phyloP scores from a whole-genome alignment of 2,797 vertebrate genomes.

The Sardinella longiceps region DNA sequence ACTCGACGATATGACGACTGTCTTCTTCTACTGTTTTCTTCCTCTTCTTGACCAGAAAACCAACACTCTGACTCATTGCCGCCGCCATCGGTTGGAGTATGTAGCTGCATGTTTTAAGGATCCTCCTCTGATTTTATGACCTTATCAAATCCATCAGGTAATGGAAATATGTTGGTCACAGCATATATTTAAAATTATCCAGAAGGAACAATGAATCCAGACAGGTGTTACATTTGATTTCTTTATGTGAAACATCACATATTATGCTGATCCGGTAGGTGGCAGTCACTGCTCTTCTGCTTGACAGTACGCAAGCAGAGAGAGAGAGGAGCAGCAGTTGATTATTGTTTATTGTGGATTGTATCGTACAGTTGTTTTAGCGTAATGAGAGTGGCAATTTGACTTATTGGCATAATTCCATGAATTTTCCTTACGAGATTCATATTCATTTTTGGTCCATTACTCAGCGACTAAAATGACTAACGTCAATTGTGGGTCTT shows the following conservation, averaged over 20 bases:
- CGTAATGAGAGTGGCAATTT: background rate
- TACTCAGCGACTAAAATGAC: background rate
- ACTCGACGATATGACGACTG: background rate
- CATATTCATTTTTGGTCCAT: background rate
- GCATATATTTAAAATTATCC: background rate
- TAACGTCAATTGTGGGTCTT: background rate
- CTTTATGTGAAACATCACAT: background rate
- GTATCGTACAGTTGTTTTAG: background rate
- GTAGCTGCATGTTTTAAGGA: background rate
- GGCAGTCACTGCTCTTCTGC: background rate
- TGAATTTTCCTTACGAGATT: background rate
- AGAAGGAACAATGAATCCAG: background rate
- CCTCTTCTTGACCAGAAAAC: background rate
- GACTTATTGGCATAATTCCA: no score
- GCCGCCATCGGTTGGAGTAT: background rate
- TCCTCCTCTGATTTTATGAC: background rate
- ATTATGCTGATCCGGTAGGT: background rate
- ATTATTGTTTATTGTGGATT: constrained; percentile 10
- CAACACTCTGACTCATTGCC: background rate
- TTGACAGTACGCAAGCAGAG: background rate
- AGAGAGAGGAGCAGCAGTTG: background rate
- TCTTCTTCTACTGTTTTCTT: background rate
- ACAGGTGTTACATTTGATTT: background rate
- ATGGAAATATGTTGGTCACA: background rate
- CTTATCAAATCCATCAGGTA: background rate